phyloP scores from a whole-genome alignment of 2,113 vertebrate genomes.

The Cyprinodon variegatus region DNA sequence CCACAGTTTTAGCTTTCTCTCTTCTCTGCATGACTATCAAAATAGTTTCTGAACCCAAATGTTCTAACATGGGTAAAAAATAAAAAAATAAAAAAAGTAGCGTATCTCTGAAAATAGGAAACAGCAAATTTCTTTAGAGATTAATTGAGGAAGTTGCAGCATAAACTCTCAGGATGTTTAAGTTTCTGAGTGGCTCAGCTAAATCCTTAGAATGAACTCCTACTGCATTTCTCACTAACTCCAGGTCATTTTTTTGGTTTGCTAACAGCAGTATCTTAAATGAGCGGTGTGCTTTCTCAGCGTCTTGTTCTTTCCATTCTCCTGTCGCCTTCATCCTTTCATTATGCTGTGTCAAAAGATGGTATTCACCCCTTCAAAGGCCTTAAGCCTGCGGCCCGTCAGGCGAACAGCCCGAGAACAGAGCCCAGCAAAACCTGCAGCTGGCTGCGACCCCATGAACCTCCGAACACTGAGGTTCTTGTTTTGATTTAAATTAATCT shows the following conservation, averaged over 20 bases:
- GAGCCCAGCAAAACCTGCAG: constrained; percentile 93
- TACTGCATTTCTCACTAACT: constrained; percentile 35
- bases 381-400: constrained; percentile 99
- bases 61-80: constrained; percentile 44
- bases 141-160: constrained; percentile 86
- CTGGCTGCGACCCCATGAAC: constrained; percentile 78
- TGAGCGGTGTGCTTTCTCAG: constrained; percentile 40
- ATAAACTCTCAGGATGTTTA: constrained; percentile 12
- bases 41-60: constrained; percentile 33
- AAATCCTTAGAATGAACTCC: constrained; percentile 32
- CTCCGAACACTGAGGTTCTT: constrained; percentile 21
- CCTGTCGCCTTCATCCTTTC: constrained; percentile 81
- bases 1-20: constrained; percentile 1
- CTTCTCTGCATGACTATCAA: constrained; percentile 67
- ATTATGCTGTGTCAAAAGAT: constrained; percentile 99
- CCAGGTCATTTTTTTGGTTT: constrained; percentile 46
- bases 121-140: constrained; percentile 13
- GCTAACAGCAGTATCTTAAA: constrained; percentile 39
- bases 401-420: constrained; percentile 99
- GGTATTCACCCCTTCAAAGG: constrained; percentile 99
- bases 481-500: neutral
- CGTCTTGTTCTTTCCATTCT: constrained; percentile 45
- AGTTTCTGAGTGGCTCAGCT: neutral
- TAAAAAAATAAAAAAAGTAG: constrained; percentile 25
- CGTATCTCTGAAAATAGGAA: constrained; percentile 32